Percentiles rank a stretch among this genome's conserved stretches.
These are phyloP conservation scores for Seira ritae DNA, from an alignment of 2,888 invertebrate genomes.

Conservation along the genomic window DNA sequence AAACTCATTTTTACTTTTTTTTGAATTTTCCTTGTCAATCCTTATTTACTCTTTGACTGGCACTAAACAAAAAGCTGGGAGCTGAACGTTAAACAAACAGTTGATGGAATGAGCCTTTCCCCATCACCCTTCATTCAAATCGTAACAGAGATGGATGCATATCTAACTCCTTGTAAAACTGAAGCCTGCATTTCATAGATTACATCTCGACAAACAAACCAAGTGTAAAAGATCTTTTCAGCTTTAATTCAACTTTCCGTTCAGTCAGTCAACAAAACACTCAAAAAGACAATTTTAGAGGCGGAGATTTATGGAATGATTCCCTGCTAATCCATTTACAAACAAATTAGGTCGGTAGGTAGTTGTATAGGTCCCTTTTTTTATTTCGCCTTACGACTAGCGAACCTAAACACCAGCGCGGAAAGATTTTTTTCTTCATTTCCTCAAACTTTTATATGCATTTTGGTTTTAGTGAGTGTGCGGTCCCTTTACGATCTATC, in stretches of 20 bases:
- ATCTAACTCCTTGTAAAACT: neutral
- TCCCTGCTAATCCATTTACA: conserved; percentile 20
- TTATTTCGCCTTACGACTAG: neutral
- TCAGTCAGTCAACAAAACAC: conserved; percentile 15
- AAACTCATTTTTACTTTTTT: no score
- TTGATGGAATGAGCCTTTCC: neutral
- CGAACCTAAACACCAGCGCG: neutral
- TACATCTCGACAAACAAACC: conserved; percentile 2
- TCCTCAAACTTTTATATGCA: neutral
- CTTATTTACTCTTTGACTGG: conserved; percentile 18
- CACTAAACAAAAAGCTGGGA: conserved; percentile 14
- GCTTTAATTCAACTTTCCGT: neutral
- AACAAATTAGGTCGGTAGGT: conserved; percentile 1
- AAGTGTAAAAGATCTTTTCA: conserved; percentile 1
- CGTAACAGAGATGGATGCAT: neutral
- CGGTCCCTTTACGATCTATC: conserved; percentile 14
- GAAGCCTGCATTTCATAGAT: neutral
- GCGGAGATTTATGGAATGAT: conserved; percentile 23
- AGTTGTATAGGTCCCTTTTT: neutral
- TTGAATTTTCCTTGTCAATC: no score
- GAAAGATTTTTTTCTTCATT: neutral
- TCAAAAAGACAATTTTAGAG: conserved; percentile 2
- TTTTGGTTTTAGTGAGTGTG: neutral
- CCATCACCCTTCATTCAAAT: neutral
- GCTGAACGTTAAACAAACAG: conserved; percentile 13